Conservation (phyloP, 1,140 invertebrate genomes). For the Neuroterus valhalla region DNA sequence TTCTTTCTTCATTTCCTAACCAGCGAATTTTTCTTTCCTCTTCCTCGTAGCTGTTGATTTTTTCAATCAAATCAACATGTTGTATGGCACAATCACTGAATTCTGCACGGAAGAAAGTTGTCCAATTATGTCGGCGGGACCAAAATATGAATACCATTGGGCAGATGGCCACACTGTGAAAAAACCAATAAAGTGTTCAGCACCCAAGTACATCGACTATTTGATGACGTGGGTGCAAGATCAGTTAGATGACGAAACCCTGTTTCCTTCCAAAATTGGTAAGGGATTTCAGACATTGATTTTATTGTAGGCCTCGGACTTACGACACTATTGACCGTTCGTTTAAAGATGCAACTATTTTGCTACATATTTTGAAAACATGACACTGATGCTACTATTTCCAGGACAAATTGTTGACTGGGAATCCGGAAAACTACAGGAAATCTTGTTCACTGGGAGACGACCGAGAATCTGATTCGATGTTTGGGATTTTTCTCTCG, state of each 20-base stretch:
- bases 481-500: too few species aligned
- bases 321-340: too few species aligned
- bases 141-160: slow-evolving; percentile 99
- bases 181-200: slow-evolving; percentile 99
- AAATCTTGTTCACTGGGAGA: too few species aligned
- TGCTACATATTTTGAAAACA: too few species aligned
- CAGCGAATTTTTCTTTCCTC: slow-evolving; percentile 19
- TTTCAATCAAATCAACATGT: slow-evolving; percentile 99
- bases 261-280: slow-evolving; percentile 99
- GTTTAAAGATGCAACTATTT: too few species aligned
- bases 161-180: slow-evolving; percentile 98
- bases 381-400: too few species aligned
- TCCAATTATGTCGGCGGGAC: slow-evolving; percentile 97
- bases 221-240: slow-evolving; percentile 99
- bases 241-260: slow-evolving; percentile 97
- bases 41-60: slow-evolving; percentile 94
- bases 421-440: too few species aligned
- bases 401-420: too few species aligned
- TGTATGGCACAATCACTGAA: slow-evolving; percentile 99
- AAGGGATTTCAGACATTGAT: slow-evolving; percentile 54
- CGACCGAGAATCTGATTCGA: too few species aligned
- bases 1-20: neutral
- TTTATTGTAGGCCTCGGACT: slow-evolving; percentile 23
- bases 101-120: slow-evolving; percentile 99
- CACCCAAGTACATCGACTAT: slow-evolving; percentile 99